phyloP scores from a whole-genome alignment of 1,140 invertebrate species.

The Zaprionus ghesquierei region DNA sequence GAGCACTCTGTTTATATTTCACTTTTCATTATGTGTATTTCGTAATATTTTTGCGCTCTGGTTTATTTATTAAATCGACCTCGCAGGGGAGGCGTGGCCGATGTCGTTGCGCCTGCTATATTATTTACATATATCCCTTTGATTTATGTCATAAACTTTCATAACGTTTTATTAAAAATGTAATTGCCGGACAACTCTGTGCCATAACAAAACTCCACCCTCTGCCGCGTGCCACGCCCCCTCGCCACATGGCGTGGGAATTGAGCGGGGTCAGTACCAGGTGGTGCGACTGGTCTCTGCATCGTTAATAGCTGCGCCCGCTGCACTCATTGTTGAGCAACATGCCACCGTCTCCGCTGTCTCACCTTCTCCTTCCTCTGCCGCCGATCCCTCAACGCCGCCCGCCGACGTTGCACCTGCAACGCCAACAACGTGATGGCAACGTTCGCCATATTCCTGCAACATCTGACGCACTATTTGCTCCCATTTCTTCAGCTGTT shows the following conservation, averaged over 20 bases:
- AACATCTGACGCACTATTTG: constrained; percentile 11
- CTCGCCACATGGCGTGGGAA: not conserved
- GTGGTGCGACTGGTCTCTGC: constrained; percentile 1
- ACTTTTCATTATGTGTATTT: not conserved
- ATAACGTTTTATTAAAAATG: constrained; percentile 67
- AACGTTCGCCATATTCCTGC: not conserved
- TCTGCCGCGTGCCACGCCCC: not conserved
- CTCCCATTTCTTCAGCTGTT: constrained; percentile 17
- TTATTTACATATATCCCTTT: constrained; percentile 24
- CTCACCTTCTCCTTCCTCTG: not conserved
- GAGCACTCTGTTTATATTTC: not conserved
- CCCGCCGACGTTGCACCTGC: not conserved
- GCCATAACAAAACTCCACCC: too few species aligned
- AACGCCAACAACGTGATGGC: not conserved
- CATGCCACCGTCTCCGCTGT: not conserved
- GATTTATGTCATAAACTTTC: constrained; percentile 57
- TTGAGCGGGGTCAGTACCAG: constrained; percentile 10
- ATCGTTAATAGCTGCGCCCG: not conserved
- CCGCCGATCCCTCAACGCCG: not conserved
- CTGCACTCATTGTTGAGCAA: not conserved
- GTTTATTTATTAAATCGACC: not conserved
- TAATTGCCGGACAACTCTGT: constrained; percentile 49
- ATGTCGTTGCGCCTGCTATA: not conserved
- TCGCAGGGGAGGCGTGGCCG: not conserved
- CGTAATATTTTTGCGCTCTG: not conserved